Conservation (phyloP, 2,113 vertebrate species). For the Macaca nemestrina region DNA sequence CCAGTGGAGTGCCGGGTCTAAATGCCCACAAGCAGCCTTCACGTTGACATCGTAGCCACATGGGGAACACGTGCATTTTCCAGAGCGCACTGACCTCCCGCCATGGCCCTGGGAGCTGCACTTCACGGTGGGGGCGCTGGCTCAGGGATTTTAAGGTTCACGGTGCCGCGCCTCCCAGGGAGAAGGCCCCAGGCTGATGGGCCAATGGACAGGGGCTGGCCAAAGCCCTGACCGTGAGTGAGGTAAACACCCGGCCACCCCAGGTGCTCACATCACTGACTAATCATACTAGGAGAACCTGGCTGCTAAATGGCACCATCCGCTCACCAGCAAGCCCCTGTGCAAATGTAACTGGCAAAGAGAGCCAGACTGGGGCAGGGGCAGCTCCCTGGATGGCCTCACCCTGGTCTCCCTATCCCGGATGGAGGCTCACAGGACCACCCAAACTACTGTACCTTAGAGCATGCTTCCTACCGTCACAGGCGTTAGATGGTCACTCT, state of each 20-base stretch:
- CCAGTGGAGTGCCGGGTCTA: too few species aligned
- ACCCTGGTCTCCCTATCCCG: not conserved
- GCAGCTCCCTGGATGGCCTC: not conserved
- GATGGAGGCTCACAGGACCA: rapidly evolving
- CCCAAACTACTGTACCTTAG: not conserved
- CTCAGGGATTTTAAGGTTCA: not conserved
- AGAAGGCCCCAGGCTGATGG: not conserved
- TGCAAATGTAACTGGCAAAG: not conserved
- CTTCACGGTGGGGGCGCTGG: rapidly evolving
- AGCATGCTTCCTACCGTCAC: rapidly evolving
- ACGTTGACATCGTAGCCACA: not conserved
- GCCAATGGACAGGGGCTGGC: too few species aligned
- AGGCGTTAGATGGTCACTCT: rapidly evolving
- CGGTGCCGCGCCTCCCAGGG: not conserved
- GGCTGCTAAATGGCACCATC: not conserved
- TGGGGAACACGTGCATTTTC: rapidly evolving
- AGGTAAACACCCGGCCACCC: rapidly evolving
- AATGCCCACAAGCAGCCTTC: too few species aligned
- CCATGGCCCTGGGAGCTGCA: rapidly evolving
- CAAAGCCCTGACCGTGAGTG: not conserved
- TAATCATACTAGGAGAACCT: not conserved
- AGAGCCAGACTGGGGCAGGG: rapidly evolving
- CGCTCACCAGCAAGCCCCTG: rapidly evolving
- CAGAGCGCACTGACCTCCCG: rapidly evolving
- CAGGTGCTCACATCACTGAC: too few species aligned